Base-by-base conservation (phyloP, 2,888 invertebrate species). In the Biston betularia region DNA sequence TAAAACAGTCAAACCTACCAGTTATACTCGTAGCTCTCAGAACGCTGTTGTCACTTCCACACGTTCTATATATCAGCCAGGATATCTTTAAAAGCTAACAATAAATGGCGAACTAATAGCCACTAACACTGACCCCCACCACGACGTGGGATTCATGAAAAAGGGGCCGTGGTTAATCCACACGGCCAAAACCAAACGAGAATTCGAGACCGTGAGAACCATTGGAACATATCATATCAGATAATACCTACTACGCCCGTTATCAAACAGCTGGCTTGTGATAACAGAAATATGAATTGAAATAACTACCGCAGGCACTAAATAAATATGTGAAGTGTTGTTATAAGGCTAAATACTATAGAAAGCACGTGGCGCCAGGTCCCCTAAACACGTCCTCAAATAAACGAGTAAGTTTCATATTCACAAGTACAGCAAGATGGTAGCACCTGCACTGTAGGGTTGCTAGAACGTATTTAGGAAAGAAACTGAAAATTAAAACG, bases 321-420 rank as follows among this genome's bases (percentile, higher is more conserved):
- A 45, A 60, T 49, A 50, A 49, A 65, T 40, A 48, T 35, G 24
- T 38, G 44, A 50, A 60, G 54, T 63, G 56, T 63, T 63, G 56
- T 63, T 60, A 63, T 67, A 67, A 64, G 57, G 58, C 48, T 42
- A 54, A 55, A 45, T 59, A 62, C 56, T 63, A 57, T 63, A 70
- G 49, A 63, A 59, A 63, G 63, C 72, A 76, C 68, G 59, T 65
- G 72, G 69, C 63, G 62, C 63, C 63, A 61, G 66, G 52, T 49
- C 67, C 65, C 68, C 68, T 69, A 74, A 76, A 79, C 78, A 76
- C 76, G 74, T 79, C 72, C 76, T 76, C 77, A 82, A 83, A 82
- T 79, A 81, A 78, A 79, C 74, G 68, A 57, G 38, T 68, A 74
- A 66, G 71, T 77, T 80, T 77, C 78, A 78, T 79, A 82, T 80